Evolutionary conservation across 2,797 vertebrate species (phyloP).

Genomic region (Eulemur coronatus): DNA sequence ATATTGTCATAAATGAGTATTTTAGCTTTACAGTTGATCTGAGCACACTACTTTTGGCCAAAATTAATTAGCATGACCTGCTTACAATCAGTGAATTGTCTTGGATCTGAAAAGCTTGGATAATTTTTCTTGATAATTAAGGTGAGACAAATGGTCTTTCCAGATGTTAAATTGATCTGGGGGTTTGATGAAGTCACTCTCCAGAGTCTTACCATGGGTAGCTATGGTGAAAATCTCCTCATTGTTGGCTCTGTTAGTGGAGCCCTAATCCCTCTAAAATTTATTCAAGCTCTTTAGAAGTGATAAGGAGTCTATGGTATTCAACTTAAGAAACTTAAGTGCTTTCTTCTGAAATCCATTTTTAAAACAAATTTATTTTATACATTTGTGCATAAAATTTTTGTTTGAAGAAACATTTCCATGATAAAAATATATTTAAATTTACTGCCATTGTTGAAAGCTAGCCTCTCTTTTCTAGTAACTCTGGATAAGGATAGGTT

Average conservation of each 20-base stretch:
- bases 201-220: neutral
- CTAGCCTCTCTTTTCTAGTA: neutral
- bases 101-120: neutral
- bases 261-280: neutral
- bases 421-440: slow-evolving; percentile 27
- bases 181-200: neutral
- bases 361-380: slow-evolving; percentile 52
- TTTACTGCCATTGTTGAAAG: slow-evolving; percentile 13
- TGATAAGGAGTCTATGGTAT: neutral
- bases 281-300: neutral
- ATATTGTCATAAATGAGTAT: neutral
- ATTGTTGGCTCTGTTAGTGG: neutral
- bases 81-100: neutral
- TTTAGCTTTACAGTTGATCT: neutral
- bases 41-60: neutral
- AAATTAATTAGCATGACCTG: neutral
- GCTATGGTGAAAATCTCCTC: neutral
- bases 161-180: neutral
- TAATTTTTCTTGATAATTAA: neutral
- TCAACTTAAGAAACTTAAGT: slow-evolving; percentile 27
- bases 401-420: neutral
- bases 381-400: slow-evolving; percentile 8
- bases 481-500: neutral
- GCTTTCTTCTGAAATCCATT: slow-evolving; percentile 40
- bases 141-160: neutral